These are phyloP conservation scores for Polymixis flavicincta DNA, from an alignment of 2,888 invertebrate genomes.

Conservation along the genomic window DNA sequence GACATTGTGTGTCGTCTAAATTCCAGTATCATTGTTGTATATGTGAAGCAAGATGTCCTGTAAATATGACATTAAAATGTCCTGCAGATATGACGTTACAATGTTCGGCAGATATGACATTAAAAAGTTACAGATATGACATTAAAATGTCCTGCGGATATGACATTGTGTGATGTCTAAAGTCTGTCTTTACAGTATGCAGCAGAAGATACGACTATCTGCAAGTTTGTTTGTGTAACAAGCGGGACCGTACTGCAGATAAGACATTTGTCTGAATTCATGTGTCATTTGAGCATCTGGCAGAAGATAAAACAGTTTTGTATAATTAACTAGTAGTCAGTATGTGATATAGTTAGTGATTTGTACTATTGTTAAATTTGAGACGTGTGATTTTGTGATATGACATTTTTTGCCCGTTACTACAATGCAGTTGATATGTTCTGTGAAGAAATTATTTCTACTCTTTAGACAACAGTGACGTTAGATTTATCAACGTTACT, in stretches of 20 bases:
- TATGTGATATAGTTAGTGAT: slow-evolving; percentile 20
- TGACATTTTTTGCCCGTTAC: neutral
- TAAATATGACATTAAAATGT: neutral
- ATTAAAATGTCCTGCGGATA: neutral
- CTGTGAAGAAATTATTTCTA: neutral
- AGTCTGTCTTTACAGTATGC: slow-evolving; percentile 39
- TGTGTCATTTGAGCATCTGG: slow-evolving; percentile 28
- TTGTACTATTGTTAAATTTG: slow-evolving; percentile 23
- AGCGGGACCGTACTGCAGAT: slow-evolving; percentile 6
- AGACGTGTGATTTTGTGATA: slow-evolving; percentile 27
- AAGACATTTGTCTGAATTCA: slow-evolving; percentile 33
- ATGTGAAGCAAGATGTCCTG: slow-evolving; percentile 7
- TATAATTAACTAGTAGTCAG: slow-evolving; percentile 6
- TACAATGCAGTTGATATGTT: neutral
- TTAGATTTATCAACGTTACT: neutral
- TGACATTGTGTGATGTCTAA: slow-evolving; percentile 26
- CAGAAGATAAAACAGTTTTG: slow-evolving; percentile 23
- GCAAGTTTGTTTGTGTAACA: slow-evolving; percentile 30
- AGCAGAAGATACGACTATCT: slow-evolving; percentile 10
- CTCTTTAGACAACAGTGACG: neutral
- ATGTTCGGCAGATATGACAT: neutral
- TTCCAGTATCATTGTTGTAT: slow-evolving; percentile 19
- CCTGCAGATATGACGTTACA: neutral
- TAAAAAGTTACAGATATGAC: neutral
- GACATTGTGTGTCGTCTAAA: slow-evolving; percentile 23